phyloP scores from a whole-genome alignment of 2,888 invertebrate genomes.

The Cinara cedri region DNA sequence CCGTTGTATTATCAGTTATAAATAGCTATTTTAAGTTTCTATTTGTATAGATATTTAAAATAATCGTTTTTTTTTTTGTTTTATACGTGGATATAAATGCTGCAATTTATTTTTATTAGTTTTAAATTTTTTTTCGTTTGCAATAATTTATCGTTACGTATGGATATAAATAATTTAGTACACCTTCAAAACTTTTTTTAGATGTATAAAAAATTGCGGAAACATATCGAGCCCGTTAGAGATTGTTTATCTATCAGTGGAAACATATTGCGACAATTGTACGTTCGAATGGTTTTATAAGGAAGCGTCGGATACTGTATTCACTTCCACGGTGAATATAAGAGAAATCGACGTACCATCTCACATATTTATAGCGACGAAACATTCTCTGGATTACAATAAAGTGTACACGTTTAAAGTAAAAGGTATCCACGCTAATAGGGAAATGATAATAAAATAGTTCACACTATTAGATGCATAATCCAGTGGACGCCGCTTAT shows the following conservation, averaged over 20 bases:
- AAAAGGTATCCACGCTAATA: slow-evolving; percentile 17
- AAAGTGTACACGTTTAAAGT: slow-evolving; percentile 26
- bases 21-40: no score
- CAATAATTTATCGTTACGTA: neutral
- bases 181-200: no score
- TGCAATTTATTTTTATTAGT: no score
- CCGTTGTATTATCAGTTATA: no score
- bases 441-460: no score
- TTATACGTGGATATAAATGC: no score
- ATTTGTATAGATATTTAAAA: no score
- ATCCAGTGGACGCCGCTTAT: no score
- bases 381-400: slow-evolving; percentile 20
- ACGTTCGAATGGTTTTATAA: slow-evolving; percentile 43
- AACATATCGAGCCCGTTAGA: slow-evolving; percentile 21
- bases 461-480: no score
- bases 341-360: slow-evolving; percentile 7
- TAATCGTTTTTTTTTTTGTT: no score
- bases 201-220: slow-evolving; percentile 47
- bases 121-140: no score
- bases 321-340: neutral
- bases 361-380: slow-evolving; percentile 9
- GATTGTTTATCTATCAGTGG: slow-evolving; percentile 10
- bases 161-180: no score
- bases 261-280: slow-evolving; percentile 19
- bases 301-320: neutral